phyloP scores from a whole-genome alignment of 37 sponge, comb jelly and placozoan genomes.

The Mnemiopsis leidyi region DNA sequence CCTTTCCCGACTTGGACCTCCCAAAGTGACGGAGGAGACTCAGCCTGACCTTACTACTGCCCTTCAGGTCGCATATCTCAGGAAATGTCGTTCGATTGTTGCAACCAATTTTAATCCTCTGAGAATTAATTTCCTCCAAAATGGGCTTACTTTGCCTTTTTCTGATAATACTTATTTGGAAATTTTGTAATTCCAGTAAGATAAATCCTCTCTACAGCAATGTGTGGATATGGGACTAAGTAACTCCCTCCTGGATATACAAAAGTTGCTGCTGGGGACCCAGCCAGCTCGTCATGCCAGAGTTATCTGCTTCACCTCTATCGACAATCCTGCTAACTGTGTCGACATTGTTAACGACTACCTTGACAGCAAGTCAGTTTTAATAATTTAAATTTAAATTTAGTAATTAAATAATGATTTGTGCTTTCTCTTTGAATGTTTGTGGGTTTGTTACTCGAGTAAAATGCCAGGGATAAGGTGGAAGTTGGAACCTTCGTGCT shows the following conservation, averaged over 20 bases:
- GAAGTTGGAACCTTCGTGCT: too few species aligned
- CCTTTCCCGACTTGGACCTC: background rate
- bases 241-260: conserved; percentile 15
- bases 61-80: conserved; percentile 34
- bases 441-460: too few species aligned
- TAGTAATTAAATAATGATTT: too few species aligned
- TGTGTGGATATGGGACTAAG: conserved; percentile 21
- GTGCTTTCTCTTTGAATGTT: too few species aligned
- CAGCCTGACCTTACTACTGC: conserved; percentile 41
- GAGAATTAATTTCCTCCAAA: too few species aligned
- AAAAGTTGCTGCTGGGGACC: background rate
- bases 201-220: conserved; percentile 11
- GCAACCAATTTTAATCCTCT: too few species aligned
- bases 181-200: too few species aligned
- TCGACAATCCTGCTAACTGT: background rate
- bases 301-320: conserved; percentile 23
- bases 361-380: background rate
- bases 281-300: conserved; percentile 11
- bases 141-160: too few species aligned
- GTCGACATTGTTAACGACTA: conserved; percentile 34
- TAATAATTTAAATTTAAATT: too few species aligned
- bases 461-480: too few species aligned
- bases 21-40: background rate
- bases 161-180: too few species aligned
- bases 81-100: too few species aligned